Evolutionary conservation across 2,888 invertebrate species (phyloP).

Genomic region (Pristionchus mayeri): DNA sequence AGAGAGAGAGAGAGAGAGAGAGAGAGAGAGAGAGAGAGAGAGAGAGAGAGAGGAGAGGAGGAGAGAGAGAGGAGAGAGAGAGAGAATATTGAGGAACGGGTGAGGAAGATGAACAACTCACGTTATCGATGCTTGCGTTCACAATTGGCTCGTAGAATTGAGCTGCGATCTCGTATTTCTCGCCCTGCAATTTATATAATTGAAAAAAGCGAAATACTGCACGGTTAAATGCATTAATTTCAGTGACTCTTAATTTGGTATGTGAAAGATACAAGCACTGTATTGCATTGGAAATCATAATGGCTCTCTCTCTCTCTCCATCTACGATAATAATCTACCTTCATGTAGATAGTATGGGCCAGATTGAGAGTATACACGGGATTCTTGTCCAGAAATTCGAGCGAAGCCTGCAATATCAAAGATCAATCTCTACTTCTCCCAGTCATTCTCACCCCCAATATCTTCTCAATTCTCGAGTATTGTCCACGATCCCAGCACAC

Average conservation of each 20-base stretch:
- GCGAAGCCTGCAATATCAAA: constrained; percentile 30
- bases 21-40: background rate
- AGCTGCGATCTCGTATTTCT: constrained; percentile 96
- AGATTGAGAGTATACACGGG: constrained; percentile 97
- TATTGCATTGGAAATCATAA: background rate
- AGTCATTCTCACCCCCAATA: constrained; percentile 57
- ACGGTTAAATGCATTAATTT: too few relatives aligned
- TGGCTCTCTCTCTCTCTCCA: background rate
- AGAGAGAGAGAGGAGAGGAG: constrained; percentile 7
- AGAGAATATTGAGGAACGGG: background rate
- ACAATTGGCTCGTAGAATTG: constrained; percentile 98
- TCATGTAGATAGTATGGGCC: constrained; percentile 98
- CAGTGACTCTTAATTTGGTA: too few relatives aligned
- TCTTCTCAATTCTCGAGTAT: constrained; percentile 86
- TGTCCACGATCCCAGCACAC: constrained; percentile 96
- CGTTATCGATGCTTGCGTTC: constrained; percentile 90
- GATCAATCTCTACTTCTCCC: background rate
- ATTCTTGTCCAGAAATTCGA: constrained; percentile 95
- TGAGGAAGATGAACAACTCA: constrained; percentile 67
- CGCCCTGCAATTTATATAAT: too few relatives aligned
- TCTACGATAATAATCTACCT: constrained; percentile 77
- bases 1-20: background rate
- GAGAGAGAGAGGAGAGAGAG: background rate
- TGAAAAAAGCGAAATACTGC: too few relatives aligned
- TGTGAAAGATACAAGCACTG: background rate